Conservation (phyloP, 2,113 vertebrate species). For the Callipepla squamata region DNA sequence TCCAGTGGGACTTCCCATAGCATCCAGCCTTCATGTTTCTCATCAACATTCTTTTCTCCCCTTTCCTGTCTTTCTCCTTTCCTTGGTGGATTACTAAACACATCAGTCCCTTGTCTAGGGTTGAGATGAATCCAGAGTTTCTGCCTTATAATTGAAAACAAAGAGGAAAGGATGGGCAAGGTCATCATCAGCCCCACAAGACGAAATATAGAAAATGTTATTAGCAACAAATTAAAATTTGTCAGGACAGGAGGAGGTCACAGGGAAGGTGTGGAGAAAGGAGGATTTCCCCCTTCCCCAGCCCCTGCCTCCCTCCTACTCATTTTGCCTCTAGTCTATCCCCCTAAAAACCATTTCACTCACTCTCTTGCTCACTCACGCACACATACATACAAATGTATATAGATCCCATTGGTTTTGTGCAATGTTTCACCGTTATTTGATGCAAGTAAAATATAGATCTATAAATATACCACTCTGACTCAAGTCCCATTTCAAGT, state of each 20-base stretch:
- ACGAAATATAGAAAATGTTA: constrained; percentile 58
- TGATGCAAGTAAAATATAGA: constrained; percentile 76
- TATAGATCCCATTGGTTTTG: constrained; percentile 54
- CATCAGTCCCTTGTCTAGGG: constrained; percentile 40
- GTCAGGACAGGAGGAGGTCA: constrained; percentile 9
- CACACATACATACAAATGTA: not conserved
- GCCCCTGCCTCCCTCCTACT: constrained; percentile 4
- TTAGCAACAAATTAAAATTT: constrained; percentile 60
- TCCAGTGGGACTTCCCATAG: not conserved
- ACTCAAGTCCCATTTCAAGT: constrained; percentile 75
- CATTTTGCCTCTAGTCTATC: constrained; percentile 8
- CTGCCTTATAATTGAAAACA: constrained; percentile 36
- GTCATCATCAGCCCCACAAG: constrained; percentile 47
- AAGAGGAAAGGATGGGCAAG: constrained; percentile 34
- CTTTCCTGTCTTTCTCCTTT: constrained; percentile 20
- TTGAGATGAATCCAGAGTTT: constrained; percentile 53
- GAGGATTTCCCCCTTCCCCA: not conserved
- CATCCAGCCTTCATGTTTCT: not conserved
- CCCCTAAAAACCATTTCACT: constrained; percentile 10
- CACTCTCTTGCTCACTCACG: not conserved
- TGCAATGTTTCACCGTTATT: constrained; percentile 69
- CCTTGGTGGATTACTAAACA: constrained; percentile 45
- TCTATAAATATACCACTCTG: constrained; percentile 71
- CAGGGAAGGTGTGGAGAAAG: constrained; percentile 2
- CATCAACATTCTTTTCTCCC: constrained; percentile 18